These are phyloP conservation scores for Macrotrachela quadricornifera DNA, from an alignment of 1,140 invertebrate genomes.

Conservation along the genomic window DNA sequence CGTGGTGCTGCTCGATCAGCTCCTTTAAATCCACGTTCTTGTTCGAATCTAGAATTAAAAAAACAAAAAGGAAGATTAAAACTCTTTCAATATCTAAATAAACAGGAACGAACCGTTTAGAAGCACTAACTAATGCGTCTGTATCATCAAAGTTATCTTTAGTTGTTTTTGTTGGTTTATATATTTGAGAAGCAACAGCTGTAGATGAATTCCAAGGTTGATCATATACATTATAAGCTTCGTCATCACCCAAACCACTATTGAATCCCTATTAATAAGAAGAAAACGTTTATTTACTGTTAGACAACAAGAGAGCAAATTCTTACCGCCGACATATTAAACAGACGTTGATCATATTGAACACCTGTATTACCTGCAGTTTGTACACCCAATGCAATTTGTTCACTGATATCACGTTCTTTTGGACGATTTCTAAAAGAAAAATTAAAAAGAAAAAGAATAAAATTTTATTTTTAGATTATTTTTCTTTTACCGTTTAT, in stretches of 20 bases:
- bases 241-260: conserved; percentile 86
- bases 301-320: too few species aligned
- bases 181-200: conserved; percentile 63
- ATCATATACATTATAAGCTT: conserved; percentile 92
- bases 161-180: conserved; percentile 50
- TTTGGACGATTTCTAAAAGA: neutral
- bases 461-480: neutral
- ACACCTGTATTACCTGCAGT: conserved; percentile 22
- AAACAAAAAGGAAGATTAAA: neutral
- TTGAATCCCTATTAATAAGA: conserved; percentile 35
- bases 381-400: conserved; percentile 86
- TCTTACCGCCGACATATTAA: conserved; percentile 48
- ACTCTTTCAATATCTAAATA: neutral
- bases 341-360: conserved; percentile 82
- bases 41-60: neutral
- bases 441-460: too few species aligned
- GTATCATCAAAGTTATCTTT: neutral
- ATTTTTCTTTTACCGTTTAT: conserved; percentile 43
- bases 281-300: too few species aligned
- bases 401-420: conserved; percentile 90
- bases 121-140: neutral
- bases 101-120: neutral
- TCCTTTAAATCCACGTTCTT: conserved; percentile 3
- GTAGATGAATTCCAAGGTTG: conserved; percentile 48
- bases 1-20: neutral